phyloP scores from a whole-genome alignment of 2,113 vertebrate species.

The Peromyscus maniculatus region DNA sequence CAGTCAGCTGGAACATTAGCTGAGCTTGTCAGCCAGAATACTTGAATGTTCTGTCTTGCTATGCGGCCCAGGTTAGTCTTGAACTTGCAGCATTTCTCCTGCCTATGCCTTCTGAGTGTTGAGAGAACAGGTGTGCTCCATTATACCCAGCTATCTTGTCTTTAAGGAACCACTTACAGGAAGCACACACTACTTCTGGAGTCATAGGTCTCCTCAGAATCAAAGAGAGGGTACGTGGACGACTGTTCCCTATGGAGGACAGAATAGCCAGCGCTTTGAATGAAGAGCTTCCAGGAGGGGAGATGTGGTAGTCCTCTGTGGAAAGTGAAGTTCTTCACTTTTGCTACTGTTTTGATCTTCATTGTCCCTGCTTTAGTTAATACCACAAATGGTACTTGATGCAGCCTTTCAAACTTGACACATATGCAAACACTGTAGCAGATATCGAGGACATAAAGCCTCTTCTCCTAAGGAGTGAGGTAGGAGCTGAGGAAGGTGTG shows the following conservation, averaged over 20 bases:
- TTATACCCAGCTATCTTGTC: not conserved
- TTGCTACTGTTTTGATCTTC: not conserved
- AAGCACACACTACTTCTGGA: not conserved
- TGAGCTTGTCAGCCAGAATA: not conserved
- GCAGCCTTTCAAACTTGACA: not conserved
- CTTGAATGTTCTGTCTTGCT: not conserved
- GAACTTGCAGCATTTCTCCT: not conserved
- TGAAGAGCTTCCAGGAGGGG: not conserved
- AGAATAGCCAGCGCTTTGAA: not conserved
- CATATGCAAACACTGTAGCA: not conserved
- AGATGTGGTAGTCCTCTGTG: not conserved
- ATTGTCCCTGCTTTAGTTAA: not conserved
- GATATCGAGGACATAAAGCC: not conserved
- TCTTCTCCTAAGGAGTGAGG: not conserved
- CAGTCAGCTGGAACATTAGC: not conserved
- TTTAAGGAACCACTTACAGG: not conserved
- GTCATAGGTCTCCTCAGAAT: not conserved
- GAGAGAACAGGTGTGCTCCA: not conserved
- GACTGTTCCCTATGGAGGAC: not conserved
- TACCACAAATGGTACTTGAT: not conserved
- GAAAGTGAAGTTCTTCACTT: not conserved
- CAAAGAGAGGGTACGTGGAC: not conserved
- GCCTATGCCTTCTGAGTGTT: not conserved
- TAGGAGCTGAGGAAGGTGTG: not conserved
- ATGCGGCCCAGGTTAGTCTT: not conserved